Evolutionary conservation across 2,797 vertebrate genomes (phyloP), one percentile per base, ranked within the genome.

Genomic region (Picus viridis): DNA sequence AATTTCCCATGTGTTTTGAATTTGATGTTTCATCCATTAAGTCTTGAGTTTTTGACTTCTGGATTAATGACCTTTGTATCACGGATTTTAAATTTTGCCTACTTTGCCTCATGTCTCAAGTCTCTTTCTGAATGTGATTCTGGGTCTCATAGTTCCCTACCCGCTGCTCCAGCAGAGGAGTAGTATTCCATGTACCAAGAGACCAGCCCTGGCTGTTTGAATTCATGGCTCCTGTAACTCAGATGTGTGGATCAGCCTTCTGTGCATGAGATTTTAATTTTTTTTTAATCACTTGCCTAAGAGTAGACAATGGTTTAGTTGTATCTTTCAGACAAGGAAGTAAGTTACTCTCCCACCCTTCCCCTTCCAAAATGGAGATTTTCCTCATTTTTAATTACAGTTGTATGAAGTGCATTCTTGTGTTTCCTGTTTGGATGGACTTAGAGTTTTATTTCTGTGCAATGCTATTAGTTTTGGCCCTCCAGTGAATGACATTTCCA

Each of bases 401-500:
- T 81, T 88, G 12, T 75, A 27, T 56, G 72, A 85, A 20, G 74
- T 86, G 12, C 22, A 59, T 82, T 92, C 26, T 56, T 43, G 6
- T 47, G 24, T 65, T 74, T 91, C 43, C 23, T 82, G 9, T 69
- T 89, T 83, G 26, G 54, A 68, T 18, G 58, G n/a, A 56, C 70
- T 54, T 79, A 15, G 13, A 24, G 83, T 89, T 82, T 77, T 62
- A 74, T 91, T 93, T 84, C 61, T 84, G 29, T 71, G 68, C 77
- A 90, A 54, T 62, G 24, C 68, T 91, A 69, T 57, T 83, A 70
- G 26, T 93, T 91, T 86, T 90, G 64, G 34, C 32, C 51, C 32
- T 82, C 61, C 45, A 74, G 45, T 90, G 58, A 79, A 62, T 73
- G 77, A 57, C 59, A 74, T 84, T 92, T 94, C 73, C 30, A 49